These are phyloP conservation scores for Anoplolepis gracilipes DNA, from an alignment of 1,140 invertebrate genomes.

Conservation along the genomic window DNA sequence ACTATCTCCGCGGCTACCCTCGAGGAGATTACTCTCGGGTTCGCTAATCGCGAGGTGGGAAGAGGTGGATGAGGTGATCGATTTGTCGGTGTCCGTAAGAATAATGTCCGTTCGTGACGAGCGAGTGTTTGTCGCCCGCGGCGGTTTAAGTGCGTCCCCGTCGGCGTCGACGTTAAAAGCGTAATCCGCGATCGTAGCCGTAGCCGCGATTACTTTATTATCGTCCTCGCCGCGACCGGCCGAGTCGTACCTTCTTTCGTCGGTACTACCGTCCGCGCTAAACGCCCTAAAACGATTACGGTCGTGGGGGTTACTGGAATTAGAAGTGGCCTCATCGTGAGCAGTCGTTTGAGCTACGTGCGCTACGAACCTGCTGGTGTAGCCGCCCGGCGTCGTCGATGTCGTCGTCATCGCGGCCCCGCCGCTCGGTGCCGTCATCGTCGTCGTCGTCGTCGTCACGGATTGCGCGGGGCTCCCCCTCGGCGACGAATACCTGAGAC, in stretches of 20 bases:
- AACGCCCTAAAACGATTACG: slow-evolving; percentile 83
- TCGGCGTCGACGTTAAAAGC: slow-evolving; percentile 59
- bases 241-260: slow-evolving; percentile 50
- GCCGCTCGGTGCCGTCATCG: slow-evolving; percentile 71
- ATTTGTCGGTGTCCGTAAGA: slow-evolving; percentile 73
- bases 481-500: slow-evolving; percentile 83
- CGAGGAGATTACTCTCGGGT: slow-evolving; percentile 47
- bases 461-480: slow-evolving; percentile 84
- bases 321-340: slow-evolving; percentile 80
- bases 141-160: slow-evolving; percentile 62
- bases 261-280: slow-evolving; percentile 65
- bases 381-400: slow-evolving; percentile 80
- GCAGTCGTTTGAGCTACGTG: slow-evolving; percentile 75
- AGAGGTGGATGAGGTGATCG: slow-evolving; percentile 68
- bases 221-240: slow-evolving; percentile 65
- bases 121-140: slow-evolving; percentile 54
- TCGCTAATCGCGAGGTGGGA: slow-evolving; percentile 65
- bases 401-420: slow-evolving; percentile 71
- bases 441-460: slow-evolving; percentile 76
- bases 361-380: slow-evolving; percentile 86
- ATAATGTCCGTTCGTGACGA: slow-evolving; percentile 66
- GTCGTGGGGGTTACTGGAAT: slow-evolving; percentile 83
- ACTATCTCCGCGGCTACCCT: slow-evolving; percentile 59
- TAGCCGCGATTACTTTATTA: slow-evolving; percentile 63
- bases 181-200: slow-evolving; percentile 65